Evolutionary conservation across 2,888 invertebrate species (phyloP).

Genomic region (Stegana nigrithorax): DNA sequence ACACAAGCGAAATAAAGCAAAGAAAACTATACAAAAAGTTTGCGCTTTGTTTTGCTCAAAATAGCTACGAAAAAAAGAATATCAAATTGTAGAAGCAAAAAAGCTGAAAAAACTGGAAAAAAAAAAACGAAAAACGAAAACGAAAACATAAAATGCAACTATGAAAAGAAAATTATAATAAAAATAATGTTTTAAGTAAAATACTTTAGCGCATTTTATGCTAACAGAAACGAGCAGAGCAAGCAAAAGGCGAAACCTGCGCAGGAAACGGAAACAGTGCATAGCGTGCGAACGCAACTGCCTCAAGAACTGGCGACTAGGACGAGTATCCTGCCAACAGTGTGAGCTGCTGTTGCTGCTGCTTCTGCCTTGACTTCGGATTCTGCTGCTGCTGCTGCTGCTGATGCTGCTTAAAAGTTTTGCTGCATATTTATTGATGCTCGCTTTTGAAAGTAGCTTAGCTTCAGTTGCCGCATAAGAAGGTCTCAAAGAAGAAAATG

Average conservation of each 20-base stretch:
- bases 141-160: background rate
- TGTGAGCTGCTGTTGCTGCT: background rate
- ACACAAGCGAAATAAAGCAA: background rate
- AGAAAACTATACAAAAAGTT: constrained; percentile 5
- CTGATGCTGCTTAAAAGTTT: constrained; percentile 1
- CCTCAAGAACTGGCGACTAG: too few relatives aligned
- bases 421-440: background rate
- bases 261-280: constrained; percentile 7
- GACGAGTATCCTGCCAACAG: too few relatives aligned
- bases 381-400: background rate
- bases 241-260: background rate
- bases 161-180: constrained; percentile 5
- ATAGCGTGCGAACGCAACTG: background rate
- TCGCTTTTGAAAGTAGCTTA: background rate
- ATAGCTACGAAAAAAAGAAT: background rate
- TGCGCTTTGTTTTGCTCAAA: constrained; percentile 2
- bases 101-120: background rate
- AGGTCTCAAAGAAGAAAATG: too few relatives aligned
- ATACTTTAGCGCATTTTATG: constrained; percentile 11
- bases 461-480: too few relatives aligned
- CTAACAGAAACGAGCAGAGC: constrained; percentile 2
- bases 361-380: background rate
- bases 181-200: constrained; percentile 31
- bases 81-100: background rate
- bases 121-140: background rate